phyloP scores from a whole-genome alignment of 2,888 invertebrate genomes.

The Sarcophaga caerulescens region DNA sequence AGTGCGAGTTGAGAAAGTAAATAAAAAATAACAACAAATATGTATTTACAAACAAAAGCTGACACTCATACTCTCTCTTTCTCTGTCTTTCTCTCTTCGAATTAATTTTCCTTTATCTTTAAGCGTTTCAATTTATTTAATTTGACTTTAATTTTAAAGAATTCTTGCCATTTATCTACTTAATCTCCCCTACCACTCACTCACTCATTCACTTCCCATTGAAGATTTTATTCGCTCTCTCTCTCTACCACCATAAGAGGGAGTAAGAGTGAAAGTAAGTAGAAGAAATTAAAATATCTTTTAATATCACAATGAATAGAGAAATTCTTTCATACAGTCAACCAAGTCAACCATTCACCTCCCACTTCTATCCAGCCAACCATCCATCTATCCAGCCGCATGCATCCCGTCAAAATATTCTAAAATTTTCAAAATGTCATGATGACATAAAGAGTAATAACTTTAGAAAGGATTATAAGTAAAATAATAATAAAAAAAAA shows the following conservation, averaged over 20 bases:
- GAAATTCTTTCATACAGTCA: not conserved
- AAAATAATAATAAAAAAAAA: slow-evolving; percentile 7
- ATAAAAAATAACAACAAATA: too few relatives aligned
- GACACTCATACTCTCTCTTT: too few relatives aligned
- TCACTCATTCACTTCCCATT: too few relatives aligned
- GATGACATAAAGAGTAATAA: slow-evolving; percentile 52
- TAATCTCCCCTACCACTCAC: not conserved
- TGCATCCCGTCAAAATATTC: slow-evolving; percentile 10
- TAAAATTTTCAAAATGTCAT: slow-evolving; percentile 51
- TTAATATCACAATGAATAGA: not conserved
- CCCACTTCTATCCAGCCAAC: too few relatives aligned
- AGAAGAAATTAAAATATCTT: not conserved
- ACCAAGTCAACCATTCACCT: too few relatives aligned
- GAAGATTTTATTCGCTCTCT: too few relatives aligned
- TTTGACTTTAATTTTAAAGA: not conserved
- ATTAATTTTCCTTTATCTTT: not conserved
- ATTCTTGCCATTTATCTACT: not conserved
- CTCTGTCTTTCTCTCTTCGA: too few relatives aligned
- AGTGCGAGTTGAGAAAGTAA: too few relatives aligned
- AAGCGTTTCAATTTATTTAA: not conserved
- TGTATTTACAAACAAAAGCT: too few relatives aligned
- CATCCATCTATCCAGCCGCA: not conserved
- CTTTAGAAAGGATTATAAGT: slow-evolving; percentile 54
- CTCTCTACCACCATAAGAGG: too few relatives aligned
- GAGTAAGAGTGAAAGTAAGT: not conserved